Base-by-base conservation (phyloP, 2,888 invertebrate genomes). In the Sericinus montela region DNA sequence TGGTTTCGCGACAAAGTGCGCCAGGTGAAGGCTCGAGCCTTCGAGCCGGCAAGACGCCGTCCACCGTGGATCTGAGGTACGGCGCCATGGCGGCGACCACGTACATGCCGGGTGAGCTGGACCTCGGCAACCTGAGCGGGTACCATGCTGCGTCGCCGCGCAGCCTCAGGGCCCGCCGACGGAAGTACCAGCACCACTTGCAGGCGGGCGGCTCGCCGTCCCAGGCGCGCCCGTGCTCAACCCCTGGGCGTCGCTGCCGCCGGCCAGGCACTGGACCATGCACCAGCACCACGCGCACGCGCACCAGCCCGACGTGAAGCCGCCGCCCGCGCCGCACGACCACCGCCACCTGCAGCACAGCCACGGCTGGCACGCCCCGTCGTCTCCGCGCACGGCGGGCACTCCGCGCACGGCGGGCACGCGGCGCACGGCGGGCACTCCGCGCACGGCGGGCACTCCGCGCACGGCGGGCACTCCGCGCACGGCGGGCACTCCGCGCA, bases 21-120 rank as follows among this genome's bases (percentile, higher is more conserved):
- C 85, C 85, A 86, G 85, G 79, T 80, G 88, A 83, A 86, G 87
- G 86, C 86, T 85, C 80, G 61, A 75, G 85, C 86, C 87, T 88
- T 86, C 92, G 90, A 91, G 90, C 86, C 86, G 85, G 86, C 90
- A 89, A 87, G 90, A 90, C 91, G 91, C 91, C 91, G 85, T 89
- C 90, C 86, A 89, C 87, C 87, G 90, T 89, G 87, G 89, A 89
- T 82, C 74, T 89, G 75, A 86, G 89, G 80, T 91, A 92, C 92
- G 92, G 92, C 91, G 93, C 94, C 94, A 97, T 97, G 96, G 96
- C 97, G 93, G 96, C 97, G 92, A 95, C 97, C 90, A 95, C 96
- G 91, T 97, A 97, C 91, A 94, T 97, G 93, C 95, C 96, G 90
- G 94, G 95, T 83, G 93, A 94, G 84, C 93, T 95, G 89, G 95